phyloP scores from a whole-genome alignment of 2,888 invertebrate species.

The Brachypalpus laphriformis region DNA sequence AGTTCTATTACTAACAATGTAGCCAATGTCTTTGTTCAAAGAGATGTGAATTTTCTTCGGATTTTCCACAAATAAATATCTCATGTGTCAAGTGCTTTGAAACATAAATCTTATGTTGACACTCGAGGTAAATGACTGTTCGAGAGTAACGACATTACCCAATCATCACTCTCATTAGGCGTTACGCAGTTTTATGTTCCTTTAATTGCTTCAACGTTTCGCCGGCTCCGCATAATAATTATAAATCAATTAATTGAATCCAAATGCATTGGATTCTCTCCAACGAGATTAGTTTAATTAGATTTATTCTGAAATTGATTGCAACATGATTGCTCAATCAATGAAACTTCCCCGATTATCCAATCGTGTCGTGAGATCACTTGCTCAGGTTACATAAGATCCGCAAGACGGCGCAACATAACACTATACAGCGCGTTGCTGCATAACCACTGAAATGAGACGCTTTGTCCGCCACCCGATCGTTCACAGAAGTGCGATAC shows the following conservation, averaged over 20 bases:
- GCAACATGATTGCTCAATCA: slow-evolving; percentile 57
- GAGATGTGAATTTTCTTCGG: not conserved
- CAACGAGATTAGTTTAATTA: slow-evolving; percentile 43
- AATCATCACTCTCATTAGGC: not conserved
- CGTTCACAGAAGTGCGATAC: slow-evolving; percentile 27
- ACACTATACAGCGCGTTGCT: not conserved
- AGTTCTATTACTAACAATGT: too few species aligned
- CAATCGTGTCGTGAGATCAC: slow-evolving; percentile 44
- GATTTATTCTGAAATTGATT: slow-evolving; percentile 52
- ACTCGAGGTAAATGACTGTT: slow-evolving; percentile 6
- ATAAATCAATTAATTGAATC: slow-evolving; percentile 18
- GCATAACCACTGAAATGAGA: slow-evolving; percentile 25
- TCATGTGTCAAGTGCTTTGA: not conserved
- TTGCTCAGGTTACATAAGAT: slow-evolving; percentile 59
- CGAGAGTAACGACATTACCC: not conserved
- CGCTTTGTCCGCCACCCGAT: not conserved
- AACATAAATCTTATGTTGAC: not conserved
- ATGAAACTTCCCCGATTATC: slow-evolving; percentile 42
- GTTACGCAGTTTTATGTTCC: not conserved
- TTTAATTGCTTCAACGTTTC: slow-evolving; percentile 13
- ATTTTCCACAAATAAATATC: not conserved
- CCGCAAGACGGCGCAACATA: slow-evolving; percentile 26
- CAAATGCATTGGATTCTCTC: not conserved
- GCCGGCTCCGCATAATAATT: not conserved
- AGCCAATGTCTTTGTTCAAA: not conserved